Conservation (phyloP, 2,888 invertebrate genomes). For the Anthophora plumipes region DNA sequence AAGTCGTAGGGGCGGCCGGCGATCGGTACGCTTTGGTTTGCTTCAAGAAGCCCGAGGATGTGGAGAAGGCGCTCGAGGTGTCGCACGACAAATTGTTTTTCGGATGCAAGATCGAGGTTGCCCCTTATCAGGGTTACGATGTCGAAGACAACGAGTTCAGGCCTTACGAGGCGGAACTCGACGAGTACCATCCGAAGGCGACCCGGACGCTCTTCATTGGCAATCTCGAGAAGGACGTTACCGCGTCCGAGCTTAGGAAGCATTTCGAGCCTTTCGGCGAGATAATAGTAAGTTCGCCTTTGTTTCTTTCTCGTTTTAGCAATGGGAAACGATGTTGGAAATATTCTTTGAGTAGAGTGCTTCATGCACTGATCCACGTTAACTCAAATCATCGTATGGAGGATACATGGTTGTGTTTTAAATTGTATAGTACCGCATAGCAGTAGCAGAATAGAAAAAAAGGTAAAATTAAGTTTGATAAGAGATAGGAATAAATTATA, state of each 20-base stretch:
- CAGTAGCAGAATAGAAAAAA: too few species aligned
- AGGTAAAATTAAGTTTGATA: too few species aligned
- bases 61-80: conserved; percentile 97
- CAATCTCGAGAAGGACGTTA: conserved; percentile 97
- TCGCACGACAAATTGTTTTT: conserved; percentile 98
- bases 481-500: too few species aligned
- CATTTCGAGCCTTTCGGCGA: conserved; percentile 98
- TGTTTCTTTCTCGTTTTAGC: background rate
- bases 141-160: conserved; percentile 93
- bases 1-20: conserved; percentile 95
- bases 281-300: conserved; percentile 90
- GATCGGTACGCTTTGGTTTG: conserved; percentile 97
- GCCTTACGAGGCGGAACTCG: conserved; percentile 97
- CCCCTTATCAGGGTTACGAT: conserved; percentile 96
- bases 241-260: conserved; percentile 94
- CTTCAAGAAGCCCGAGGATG: conserved; percentile 98
- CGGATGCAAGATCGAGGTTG: conserved; percentile 98
- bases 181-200: conserved; percentile 98
- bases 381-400: too few species aligned
- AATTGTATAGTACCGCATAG: too few species aligned
- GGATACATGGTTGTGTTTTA: too few species aligned
- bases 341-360: too few species aligned
- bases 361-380: too few species aligned
- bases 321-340: background rate
- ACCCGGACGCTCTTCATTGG: conserved; percentile 98